These are phyloP conservation scores for Sciurus niger DNA, from an alignment of 2,113 vertebrate genomes.

Conservation along the genomic window DNA sequence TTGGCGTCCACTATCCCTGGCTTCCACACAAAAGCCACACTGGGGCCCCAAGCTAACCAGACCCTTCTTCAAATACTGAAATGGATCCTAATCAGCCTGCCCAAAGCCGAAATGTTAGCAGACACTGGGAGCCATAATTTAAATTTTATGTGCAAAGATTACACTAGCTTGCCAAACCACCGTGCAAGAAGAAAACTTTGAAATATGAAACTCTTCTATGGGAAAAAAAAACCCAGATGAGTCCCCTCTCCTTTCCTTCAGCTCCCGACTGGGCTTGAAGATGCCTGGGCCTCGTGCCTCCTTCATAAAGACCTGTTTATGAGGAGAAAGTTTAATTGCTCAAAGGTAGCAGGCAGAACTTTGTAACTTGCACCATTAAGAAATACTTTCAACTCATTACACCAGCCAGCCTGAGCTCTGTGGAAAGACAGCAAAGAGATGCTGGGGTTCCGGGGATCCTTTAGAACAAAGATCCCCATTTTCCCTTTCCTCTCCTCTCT, in stretches of 20 bases:
- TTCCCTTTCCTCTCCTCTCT: not conserved
- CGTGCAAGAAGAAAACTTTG: slow-evolving; percentile 68
- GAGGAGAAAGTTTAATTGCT: not conserved
- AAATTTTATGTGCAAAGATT: slow-evolving; percentile 57
- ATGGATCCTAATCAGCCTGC: slow-evolving; percentile 48
- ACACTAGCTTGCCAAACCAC: slow-evolving; percentile 61
- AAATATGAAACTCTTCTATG: slow-evolving; percentile 68
- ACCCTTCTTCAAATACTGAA: slow-evolving; percentile 64
- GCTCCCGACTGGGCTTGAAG: slow-evolving; percentile 33
- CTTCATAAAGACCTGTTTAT: not conserved
- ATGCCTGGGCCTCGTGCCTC: not conserved
- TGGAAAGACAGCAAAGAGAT: not conserved
- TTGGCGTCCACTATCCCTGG: slow-evolving; percentile 9
- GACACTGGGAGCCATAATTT: slow-evolving; percentile 69
- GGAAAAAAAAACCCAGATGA: slow-evolving; percentile 5
- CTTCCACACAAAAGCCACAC: slow-evolving; percentile 61
- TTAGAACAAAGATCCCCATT: slow-evolving; percentile 22
- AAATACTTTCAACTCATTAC: slow-evolving; percentile 12
- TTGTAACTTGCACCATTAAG: slow-evolving; percentile 49
- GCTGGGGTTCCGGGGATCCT: not conserved
- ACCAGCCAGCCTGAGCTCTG: not conserved
- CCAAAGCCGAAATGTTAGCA: not conserved
- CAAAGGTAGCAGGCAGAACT: not conserved
- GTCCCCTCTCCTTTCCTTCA: not conserved
- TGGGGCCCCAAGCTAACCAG: slow-evolving; percentile 50